Evolutionary conservation across 35 echinoderm and acorn worm genomes (phyloP).

Genomic region (Strongylocentrotus purpuratus): DNA sequence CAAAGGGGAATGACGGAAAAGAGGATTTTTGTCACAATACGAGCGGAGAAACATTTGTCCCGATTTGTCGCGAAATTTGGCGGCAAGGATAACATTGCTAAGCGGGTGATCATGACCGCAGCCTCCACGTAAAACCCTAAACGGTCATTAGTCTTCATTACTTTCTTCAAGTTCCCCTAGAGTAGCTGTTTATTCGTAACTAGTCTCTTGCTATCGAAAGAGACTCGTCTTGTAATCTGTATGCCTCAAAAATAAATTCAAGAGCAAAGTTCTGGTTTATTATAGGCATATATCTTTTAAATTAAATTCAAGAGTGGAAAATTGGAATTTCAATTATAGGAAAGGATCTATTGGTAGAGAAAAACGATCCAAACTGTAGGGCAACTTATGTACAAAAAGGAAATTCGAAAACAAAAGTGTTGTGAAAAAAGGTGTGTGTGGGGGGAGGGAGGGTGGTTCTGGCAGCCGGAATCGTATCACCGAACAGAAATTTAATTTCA

Average conservation of each 20-base stretch:
- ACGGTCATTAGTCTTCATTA: conserved; percentile 4
- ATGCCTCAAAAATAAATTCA: neutral
- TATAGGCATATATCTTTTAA: too few species aligned
- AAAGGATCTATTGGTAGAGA: too few species aligned
- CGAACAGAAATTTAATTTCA: neutral
- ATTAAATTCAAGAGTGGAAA: too few species aligned
- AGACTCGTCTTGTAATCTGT: neutral
- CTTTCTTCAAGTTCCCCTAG: neutral
- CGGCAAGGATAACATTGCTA: conserved; percentile 29
- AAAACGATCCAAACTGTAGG: too few species aligned
- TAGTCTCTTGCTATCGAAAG: neutral
- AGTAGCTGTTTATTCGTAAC: neutral
- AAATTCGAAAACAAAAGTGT: too few species aligned
- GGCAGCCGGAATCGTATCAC: neutral
- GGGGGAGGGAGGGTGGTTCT: neutral
- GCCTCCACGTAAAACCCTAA: neutral
- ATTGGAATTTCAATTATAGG: too few species aligned
- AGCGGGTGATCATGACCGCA: conserved; percentile 7
- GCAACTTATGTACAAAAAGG: too few species aligned
- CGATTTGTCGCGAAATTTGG: conserved; percentile 44
- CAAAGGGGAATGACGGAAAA: conserved; percentile 25
- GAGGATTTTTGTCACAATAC: conserved; percentile 41
- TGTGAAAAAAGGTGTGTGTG: too few species aligned
- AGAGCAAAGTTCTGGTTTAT: neutral
- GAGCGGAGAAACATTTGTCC: conserved; percentile 43